phyloP scores from a whole-genome alignment of 2,113 vertebrate genomes.

The Toxotes jaculatrix region DNA sequence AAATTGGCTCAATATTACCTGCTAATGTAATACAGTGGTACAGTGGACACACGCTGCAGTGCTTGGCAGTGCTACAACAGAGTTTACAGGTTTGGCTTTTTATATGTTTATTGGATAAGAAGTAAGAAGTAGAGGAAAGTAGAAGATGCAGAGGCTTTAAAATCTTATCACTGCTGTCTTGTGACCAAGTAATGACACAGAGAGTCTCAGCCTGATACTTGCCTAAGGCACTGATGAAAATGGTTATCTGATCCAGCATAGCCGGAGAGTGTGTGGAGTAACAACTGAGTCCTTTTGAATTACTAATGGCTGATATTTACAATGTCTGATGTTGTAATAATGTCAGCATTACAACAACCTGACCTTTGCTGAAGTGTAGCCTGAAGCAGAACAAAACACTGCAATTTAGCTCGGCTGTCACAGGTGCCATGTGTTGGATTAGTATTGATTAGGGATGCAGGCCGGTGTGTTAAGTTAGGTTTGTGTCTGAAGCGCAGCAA shows the following conservation, averaged over 20 bases:
- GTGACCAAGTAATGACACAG: constrained; percentile 1
- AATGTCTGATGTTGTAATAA: constrained; percentile 6
- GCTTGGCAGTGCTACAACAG: not conserved
- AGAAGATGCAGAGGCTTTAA: constrained; percentile 9
- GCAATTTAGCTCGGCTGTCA: constrained; percentile 20
- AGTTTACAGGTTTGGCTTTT: constrained; percentile 17
- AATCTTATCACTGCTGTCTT: constrained; percentile 24
- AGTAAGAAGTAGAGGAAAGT: not conserved
- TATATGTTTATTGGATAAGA: constrained; percentile 7
- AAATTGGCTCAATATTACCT: constrained; percentile 11
- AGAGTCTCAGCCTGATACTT: constrained; percentile 16
- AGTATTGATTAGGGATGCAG: constrained; percentile 52
- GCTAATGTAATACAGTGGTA: not conserved
- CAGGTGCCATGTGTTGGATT: constrained; percentile 39
- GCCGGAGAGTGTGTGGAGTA: not conserved
- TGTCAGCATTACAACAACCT: constrained; percentile 14
- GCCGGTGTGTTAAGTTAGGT: constrained; percentile 32
- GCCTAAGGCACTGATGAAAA: constrained; percentile 12
- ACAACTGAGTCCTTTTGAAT: not conserved
- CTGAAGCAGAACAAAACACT: constrained; percentile 30
- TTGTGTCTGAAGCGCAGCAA: constrained; percentile 7
- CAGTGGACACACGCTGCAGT: not conserved
- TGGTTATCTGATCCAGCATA: constrained; percentile 18
- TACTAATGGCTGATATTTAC: constrained; percentile 23
- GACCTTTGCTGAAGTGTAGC: constrained; percentile 36